phyloP scores from a whole-genome alignment of 2,797 vertebrate genomes.

The Scomberomorus guttatus region DNA sequence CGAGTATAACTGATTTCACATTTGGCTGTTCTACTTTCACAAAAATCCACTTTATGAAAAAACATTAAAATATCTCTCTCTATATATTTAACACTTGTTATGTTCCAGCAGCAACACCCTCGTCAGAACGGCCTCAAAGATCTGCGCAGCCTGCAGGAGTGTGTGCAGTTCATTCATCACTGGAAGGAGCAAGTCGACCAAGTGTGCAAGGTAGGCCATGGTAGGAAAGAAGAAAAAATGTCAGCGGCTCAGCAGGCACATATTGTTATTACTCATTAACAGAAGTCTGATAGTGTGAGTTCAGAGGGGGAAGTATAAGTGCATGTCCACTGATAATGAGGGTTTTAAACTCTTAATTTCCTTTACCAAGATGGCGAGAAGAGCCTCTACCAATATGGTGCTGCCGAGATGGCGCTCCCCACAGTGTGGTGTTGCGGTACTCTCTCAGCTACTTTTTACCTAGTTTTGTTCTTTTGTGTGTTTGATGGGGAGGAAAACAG shows the following conservation, averaged over 20 bases:
- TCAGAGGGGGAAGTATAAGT: background rate
- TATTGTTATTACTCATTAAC: background rate
- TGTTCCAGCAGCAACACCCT: conserved; percentile 55
- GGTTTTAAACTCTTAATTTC: background rate
- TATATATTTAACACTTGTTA: background rate
- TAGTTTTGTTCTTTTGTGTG: too few species aligned
- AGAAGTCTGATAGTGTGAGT: background rate
- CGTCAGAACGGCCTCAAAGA: conserved; percentile 78
- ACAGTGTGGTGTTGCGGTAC: too few species aligned
- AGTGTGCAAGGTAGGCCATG: conserved; percentile 83
- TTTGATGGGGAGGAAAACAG: too few species aligned
- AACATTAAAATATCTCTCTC: background rate
- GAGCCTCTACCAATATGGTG: too few species aligned
- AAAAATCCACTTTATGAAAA: background rate
- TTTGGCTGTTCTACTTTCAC: background rate
- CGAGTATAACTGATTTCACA: background rate
- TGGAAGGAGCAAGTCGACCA: conserved; percentile 86
- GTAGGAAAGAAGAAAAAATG: background rate
- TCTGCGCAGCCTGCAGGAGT: conserved; percentile 85
- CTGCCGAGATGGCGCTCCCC: too few species aligned
- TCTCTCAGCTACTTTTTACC: too few species aligned
- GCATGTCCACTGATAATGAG: too few species aligned
- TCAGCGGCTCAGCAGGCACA: background rate
- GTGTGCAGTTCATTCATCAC: conserved; percentile 83
- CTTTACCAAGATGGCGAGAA: too few species aligned